Base-by-base conservation (phyloP, 2,113 vertebrate species). In the Cephalopholis sonnerati region DNA sequence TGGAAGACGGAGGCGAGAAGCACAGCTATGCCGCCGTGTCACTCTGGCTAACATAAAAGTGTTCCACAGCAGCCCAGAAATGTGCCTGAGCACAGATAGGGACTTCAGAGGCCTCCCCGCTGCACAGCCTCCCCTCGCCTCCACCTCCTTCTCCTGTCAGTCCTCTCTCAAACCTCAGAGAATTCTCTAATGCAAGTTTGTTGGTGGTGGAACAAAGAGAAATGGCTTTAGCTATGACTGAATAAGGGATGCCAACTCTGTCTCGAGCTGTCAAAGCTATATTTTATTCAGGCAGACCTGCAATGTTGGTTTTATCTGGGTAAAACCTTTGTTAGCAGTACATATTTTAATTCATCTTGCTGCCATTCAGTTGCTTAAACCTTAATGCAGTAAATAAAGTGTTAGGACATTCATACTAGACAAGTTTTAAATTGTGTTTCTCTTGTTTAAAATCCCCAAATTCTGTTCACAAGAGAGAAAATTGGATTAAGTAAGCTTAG, bases 31-130 rank as follows among this genome's bases (percentile, higher is more conserved):
- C 79, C 12, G 69, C 83, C 58, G 41, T 81, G 83, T 86, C 91
- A 88, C 91, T 89, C 93, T 93, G 87, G 90, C 92, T 88, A 94
- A 96, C 95, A 96, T 96, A 90, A 96, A 97, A 97, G 96, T 96
- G 89, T 93, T 87, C 89, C 94, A 93, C 96, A 93, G 89, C 89
- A 51, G 86, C 79, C 85, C 89, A 79, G 95, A 97, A 97, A 97
- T 96, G 95, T 98, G 97, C 93, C 94, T 81, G 93, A 84, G 82
- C 93, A 90, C 92, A 97, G 96, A 98, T 97, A 98, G 92, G 84
- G 88, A 81, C 89, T 91, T 93, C 93, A 94, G 87, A 94, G 89
- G 82, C 81, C 62, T 73, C 71, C 58, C 67, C 12, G 57, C 84
- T 55, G 75, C 86, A 85, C 59, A 79, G 70, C 64, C 58, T 64